These are phyloP conservation scores for Chaetops frenatus DNA, from an alignment of 2,113 vertebrate species.

Conservation along the genomic window DNA sequence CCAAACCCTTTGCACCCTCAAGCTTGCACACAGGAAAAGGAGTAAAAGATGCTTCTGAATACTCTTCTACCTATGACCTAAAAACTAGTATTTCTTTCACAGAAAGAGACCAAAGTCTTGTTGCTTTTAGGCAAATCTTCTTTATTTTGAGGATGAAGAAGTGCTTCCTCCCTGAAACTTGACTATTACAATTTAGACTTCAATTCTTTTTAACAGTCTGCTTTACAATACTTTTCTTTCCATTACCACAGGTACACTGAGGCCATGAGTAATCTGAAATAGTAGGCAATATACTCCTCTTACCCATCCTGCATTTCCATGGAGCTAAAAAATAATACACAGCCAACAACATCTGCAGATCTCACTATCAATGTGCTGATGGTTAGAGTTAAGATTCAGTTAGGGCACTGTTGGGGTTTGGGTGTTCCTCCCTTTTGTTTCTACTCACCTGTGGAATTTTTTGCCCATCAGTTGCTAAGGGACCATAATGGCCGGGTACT, in stretches of 20 bases:
- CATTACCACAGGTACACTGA: neutral
- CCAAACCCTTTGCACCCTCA: neutral
- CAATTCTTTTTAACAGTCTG: neutral
- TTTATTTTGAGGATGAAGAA: neutral
- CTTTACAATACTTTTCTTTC: neutral
- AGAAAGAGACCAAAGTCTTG: neutral
- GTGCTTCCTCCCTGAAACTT: neutral
- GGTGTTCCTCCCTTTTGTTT: no score
- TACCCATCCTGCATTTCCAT: neutral
- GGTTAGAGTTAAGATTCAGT: neutral
- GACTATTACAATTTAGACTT: neutral
- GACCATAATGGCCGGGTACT: no score
- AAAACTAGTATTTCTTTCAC: neutral
- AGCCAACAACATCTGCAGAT: neutral
- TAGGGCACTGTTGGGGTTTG: no score
- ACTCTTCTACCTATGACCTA: neutral
- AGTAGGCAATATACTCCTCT: neutral
- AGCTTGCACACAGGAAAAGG: fast-evolving
- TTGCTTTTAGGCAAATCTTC: neutral
- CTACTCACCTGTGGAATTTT: no score
- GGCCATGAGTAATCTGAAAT: neutral
- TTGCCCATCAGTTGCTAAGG: no score
- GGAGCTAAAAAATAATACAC: neutral
- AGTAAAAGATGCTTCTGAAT: neutral
- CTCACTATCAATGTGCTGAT: neutral